These are phyloP conservation scores for Paradoxurus hermaphroditus DNA, from an alignment of 2,113 vertebrate species.

Conservation along the genomic window DNA sequence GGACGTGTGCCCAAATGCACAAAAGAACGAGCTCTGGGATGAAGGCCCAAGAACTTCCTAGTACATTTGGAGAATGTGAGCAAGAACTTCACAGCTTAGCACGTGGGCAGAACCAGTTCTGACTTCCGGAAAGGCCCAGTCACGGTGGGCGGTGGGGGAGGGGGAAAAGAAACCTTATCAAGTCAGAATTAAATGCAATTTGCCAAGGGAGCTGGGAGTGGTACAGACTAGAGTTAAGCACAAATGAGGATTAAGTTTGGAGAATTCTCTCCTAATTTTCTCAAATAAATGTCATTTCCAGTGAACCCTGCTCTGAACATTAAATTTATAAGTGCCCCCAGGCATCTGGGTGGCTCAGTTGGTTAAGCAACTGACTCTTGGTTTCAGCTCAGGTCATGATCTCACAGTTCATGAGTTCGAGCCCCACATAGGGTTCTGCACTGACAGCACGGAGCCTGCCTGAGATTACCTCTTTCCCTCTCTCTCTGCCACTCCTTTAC, in stretches of 20 bases:
- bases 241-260: conserved; percentile 49
- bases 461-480: too few relatives aligned
- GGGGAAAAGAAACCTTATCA: not conserved
- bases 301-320: conserved; percentile 32
- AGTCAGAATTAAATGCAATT: conserved; percentile 42
- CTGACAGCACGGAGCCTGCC: too few relatives aligned
- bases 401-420: too few relatives aligned
- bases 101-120: not conserved
- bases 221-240: conserved; percentile 8
- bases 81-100: not conserved
- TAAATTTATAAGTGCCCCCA: not conserved
- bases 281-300: conserved; percentile 53
- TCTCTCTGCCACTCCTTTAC: too few relatives aligned
- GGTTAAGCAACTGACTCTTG: too few relatives aligned
- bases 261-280: conserved; percentile 48
- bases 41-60: not conserved
- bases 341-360: too few relatives aligned
- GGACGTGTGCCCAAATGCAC: not conserved
- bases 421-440: too few relatives aligned
- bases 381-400: too few relatives aligned
- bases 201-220: conserved; percentile 12
- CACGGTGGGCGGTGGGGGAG: not conserved
- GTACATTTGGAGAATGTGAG: not conserved
- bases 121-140: not conserved
- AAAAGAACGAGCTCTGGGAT: conserved; percentile 21